Evolutionary conservation across 2,888 invertebrate genomes (phyloP), one percentile per base, ranked within the genome.

Genomic region (Heliconius charithonia): DNA sequence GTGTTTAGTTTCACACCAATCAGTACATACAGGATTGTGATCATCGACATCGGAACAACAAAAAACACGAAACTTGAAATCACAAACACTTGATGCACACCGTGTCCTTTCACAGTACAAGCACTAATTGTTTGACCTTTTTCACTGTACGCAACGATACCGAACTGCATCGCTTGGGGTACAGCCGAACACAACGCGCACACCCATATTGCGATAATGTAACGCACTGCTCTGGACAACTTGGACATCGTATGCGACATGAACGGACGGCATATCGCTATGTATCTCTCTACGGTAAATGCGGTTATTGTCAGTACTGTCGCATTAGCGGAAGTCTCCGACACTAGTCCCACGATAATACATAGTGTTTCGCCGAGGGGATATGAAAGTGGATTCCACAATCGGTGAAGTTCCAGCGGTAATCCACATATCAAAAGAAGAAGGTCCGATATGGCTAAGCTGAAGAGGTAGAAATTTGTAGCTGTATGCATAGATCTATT

Each of bases 291-390:
- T 22, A 98, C 97, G 0, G 97, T 98, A 90, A 98, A 98, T 3
- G 98, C 98, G 0, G 98, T 98, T 85, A 98, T 98, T 19, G 97
- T 97, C 81, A 97, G 91, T 3, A 98, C 98, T 0, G 98, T 98
- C 0, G 98, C 97, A 87, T 97, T 97, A 29, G 97, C 97, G 0
- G 97, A 97, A n/a, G 97, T 97, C 91, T 98, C 98, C 0, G 98
- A 97, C 0, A 97, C 96, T 73, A 98, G 95, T 12, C 97, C 97
- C 82, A 96, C 94, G 19, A 97, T 91, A 19, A 97, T 95, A 90
- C 98, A 98, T 83, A 97, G 96, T 9, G 96, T 95, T 87, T 97
- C 97, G 0, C 97, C 97, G 82, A 98, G 96, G 4, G 97, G 95
- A 87, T 97, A 97, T 0, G 96, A 96, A 74, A 96, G 95, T 56